phyloP scores from a whole-genome alignment of 1,140 invertebrate species.

The Caerostris extrusa region DNA sequence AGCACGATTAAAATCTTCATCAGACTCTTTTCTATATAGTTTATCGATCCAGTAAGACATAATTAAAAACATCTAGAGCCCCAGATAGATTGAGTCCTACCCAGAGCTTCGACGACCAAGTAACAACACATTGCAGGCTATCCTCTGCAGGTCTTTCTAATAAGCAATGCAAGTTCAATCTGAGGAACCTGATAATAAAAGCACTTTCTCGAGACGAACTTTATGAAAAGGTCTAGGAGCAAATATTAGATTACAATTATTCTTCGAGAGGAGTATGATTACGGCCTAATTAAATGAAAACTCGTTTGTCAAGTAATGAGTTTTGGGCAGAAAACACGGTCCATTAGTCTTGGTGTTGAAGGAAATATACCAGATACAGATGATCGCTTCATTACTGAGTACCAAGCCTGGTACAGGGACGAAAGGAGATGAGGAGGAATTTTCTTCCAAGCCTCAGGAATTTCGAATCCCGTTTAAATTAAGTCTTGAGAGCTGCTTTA shows the following conservation, averaged over 20 bases:
- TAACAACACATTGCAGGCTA: background rate
- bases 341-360: constrained; percentile 35
- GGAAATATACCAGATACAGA: constrained; percentile 55
- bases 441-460: constrained; percentile 41
- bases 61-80: background rate
- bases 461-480: constrained; percentile 30
- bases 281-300: constrained; percentile 61
- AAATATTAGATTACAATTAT: constrained; percentile 71
- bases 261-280: constrained; percentile 46
- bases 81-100: background rate
- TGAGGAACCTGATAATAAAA: constrained; percentile 32
- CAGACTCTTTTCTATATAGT: background rate
- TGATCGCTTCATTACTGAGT: constrained; percentile 47
- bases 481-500: background rate
- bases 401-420: background rate
- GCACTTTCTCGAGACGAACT: constrained; percentile 21
- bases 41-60: background rate
- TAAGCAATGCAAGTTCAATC: background rate
- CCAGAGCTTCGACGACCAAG: background rate
- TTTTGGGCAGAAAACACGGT: constrained; percentile 53
- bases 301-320: constrained; percentile 68
- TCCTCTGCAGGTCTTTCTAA: background rate
- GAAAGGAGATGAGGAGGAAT: background rate
- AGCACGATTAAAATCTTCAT: background rate
- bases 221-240: constrained; percentile 35